phyloP scores from a whole-genome alignment of 1,140 invertebrate species.

The Nomia melanderi region DNA sequence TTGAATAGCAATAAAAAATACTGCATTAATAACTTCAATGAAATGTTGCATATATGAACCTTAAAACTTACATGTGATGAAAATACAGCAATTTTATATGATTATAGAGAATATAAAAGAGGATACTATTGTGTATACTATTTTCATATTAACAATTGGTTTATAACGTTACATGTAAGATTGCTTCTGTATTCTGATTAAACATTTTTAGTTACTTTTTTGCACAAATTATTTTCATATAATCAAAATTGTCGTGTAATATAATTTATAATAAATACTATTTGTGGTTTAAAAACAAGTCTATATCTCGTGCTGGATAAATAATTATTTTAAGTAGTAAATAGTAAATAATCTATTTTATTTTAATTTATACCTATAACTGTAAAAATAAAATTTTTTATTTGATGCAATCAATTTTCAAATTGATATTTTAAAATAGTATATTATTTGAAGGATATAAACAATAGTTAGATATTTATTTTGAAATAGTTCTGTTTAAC shows the following conservation, averaged over 20 bases:
- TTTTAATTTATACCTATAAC: no score
- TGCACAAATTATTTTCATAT: slow-evolving; percentile 45
- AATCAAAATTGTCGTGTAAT: slow-evolving; percentile 30
- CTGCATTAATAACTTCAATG: slow-evolving; percentile 10
- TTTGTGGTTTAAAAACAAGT: not conserved
- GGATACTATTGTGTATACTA: slow-evolving; percentile 17
- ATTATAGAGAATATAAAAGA: slow-evolving; percentile 27
- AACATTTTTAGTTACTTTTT: not conserved
- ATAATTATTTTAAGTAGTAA: no score
- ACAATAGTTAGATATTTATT: no score
- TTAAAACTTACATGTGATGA: slow-evolving; percentile 14
- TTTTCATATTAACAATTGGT: slow-evolving; percentile 18
- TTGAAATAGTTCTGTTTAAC: no score
- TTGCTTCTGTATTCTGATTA: slow-evolving; percentile 21
- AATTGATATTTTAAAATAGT: no score
- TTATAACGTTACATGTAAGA: slow-evolving; percentile 11
- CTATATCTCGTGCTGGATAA: no score
- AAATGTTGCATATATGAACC: slow-evolving; percentile 27
- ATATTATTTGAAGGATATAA: no score
- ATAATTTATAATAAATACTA: slow-evolving; percentile 39
- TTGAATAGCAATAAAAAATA: slow-evolving; percentile 29
- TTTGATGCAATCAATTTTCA: no score
- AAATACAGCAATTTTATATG: slow-evolving; percentile 22
- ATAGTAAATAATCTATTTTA: no score
- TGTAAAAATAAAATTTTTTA: no score